Conservation (phyloP, 2,113 vertebrate species). For the Triplophysa tibetana region DNA sequence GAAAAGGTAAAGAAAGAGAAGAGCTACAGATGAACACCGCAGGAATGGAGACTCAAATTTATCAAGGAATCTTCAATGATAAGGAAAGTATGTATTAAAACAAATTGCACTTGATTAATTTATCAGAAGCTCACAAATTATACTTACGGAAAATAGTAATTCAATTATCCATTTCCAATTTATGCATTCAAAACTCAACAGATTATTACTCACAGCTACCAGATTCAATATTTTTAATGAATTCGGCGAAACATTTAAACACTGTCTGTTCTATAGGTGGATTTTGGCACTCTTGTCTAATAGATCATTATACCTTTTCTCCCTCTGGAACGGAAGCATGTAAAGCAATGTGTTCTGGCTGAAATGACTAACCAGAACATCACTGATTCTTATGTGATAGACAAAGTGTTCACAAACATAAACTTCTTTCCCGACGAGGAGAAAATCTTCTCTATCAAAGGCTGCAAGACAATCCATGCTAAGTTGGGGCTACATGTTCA, state of each 20-base stretch:
- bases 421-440: not conserved
- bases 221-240: no score
- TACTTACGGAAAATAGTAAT: no score
- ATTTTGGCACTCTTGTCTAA: not conserved
- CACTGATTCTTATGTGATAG: not conserved
- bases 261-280: not conserved
- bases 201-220: no score
- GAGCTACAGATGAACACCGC: not conserved
- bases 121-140: not conserved
- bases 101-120: not conserved
- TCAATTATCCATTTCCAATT: no score
- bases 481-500: no score
- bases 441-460: no score
- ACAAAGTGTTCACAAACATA: not conserved
- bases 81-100: not conserved
- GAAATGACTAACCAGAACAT: not conserved
- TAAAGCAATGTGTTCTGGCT: not conserved
- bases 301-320: slow-evolving; percentile 3
- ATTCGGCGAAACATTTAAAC: no score
- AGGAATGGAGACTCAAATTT: not conserved
- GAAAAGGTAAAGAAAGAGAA: not conserved
- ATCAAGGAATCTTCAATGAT: not conserved
- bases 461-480: no score
- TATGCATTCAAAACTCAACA: no score
- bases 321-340: not conserved